Evolutionary conservation across 2,888 invertebrate species (phyloP).

Genomic region (Leptinotarsa juncta): DNA sequence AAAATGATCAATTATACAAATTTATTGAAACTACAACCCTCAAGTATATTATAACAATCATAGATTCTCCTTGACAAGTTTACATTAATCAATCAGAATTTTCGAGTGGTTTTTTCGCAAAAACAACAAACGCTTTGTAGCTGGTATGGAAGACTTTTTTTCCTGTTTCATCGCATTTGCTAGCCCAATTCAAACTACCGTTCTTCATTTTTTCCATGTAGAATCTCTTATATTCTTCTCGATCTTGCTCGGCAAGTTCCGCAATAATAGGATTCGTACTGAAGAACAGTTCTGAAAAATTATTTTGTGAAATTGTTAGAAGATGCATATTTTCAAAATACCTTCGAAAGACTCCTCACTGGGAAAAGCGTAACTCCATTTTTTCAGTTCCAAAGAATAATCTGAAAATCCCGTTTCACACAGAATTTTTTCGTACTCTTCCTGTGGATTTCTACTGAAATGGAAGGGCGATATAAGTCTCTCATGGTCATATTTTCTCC

Average conservation of each 20-base stretch:
- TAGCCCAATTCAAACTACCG: constrained; percentile 25
- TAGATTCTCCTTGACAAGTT: no score
- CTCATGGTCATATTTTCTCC: constrained; percentile 35
- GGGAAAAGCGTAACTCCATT: constrained; percentile 21
- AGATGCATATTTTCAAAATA: neutral
- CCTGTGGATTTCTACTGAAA: constrained; percentile 3
- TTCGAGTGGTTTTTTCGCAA: constrained; percentile 19
- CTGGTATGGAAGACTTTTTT: constrained; percentile 13
- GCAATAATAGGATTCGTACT: constrained; percentile 30
- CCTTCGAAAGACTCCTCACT: constrained; percentile 29
- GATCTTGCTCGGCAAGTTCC: constrained; percentile 26
- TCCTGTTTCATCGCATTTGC: constrained; percentile 23
- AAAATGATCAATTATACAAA: no score
- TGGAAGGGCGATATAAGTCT: constrained; percentile 31
- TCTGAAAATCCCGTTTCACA: constrained; percentile 27
- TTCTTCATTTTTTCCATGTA: constrained; percentile 26
- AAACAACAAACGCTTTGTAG: constrained; percentile 17
- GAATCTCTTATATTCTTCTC: constrained; percentile 27
- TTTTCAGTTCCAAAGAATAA: constrained; percentile 2
- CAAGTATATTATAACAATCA: no score
- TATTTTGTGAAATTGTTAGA: neutral
- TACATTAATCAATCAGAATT: neutral
- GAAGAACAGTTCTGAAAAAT: constrained; percentile 28
- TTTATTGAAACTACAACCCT: no score
- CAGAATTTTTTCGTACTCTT: constrained; percentile 26